These are phyloP conservation scores for Onthophagus sagittarius DNA, from an alignment of 2,888 invertebrate genomes.

Conservation along the genomic window DNA sequence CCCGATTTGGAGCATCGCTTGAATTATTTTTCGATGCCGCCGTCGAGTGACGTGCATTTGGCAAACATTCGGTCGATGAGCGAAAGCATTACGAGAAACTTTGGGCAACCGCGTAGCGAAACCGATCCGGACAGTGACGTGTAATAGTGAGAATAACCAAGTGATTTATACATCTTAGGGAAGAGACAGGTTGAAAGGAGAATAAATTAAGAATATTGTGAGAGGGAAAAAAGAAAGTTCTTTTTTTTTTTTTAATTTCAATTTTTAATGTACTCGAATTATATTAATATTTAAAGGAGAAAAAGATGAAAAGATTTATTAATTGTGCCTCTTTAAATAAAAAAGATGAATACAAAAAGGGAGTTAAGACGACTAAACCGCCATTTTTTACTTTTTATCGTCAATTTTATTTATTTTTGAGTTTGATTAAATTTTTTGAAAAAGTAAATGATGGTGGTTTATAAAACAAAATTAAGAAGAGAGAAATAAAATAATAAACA, in stretches of 20 bases:
- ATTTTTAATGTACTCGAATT: neutral
- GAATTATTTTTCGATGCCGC: conserved; percentile 49
- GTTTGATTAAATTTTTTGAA: too few relatives aligned
- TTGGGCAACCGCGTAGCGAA: conserved; percentile 65
- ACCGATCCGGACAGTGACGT: conserved; percentile 67
- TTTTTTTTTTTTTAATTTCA: neutral
- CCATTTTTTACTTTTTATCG: too few relatives aligned
- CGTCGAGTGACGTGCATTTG: conserved; percentile 58
- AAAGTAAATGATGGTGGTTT: too few relatives aligned
- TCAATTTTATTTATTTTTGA: too few relatives aligned
- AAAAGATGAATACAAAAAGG: neutral
- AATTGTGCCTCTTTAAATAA: neutral
- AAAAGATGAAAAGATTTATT: neutral
- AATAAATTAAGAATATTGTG: neutral
- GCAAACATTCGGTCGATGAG: conserved; percentile 73
- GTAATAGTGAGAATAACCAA: conserved; percentile 32
- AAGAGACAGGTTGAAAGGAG: neutral
- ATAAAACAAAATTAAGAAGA: too few relatives aligned
- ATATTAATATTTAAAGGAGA: neutral
- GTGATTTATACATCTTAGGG: neutral
- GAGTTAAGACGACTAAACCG: too few relatives aligned
- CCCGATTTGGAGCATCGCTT: conserved; percentile 46
- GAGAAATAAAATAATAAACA: too few relatives aligned
- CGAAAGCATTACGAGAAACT: conserved; percentile 72
- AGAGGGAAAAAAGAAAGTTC: neutral